Evolutionary conservation across 1,140 invertebrate species (phyloP), one percentile per base, ranked within the genome.

Genomic region (Hydropsyche tenuis): DNA sequence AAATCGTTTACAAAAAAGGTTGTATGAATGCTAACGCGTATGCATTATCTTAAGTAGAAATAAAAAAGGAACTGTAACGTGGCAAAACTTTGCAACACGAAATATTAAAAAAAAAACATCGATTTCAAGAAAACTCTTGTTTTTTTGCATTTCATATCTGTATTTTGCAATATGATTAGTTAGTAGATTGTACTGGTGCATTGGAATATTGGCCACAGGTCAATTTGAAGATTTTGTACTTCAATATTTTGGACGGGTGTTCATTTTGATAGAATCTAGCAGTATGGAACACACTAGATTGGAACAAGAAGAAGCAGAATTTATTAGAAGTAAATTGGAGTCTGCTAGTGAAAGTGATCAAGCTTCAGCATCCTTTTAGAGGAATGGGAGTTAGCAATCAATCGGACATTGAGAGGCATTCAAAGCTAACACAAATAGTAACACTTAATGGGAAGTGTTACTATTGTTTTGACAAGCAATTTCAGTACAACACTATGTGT

Each of bases 171-270:
- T 45, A 85, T 95, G 80, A 88, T 96, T 92, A 94, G 0, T 84
- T 96, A 16, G 89, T 95, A 0, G 94, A 98, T 80, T 96, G 91
- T 72, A 96, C 95, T 1, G 86, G 87, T 42, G 91, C 93, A 0
- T 84, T 87, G 22, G 86, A 89, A 6, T 78, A 88, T 75, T 87
- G 89, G 79, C 81, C 86, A 95, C 94, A 0, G 92, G 92, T 0
- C 88, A 91, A 73, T 92, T 97, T 79, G 95, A 97, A 85, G 93
- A 94, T 79, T 96, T 97, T 81, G 88, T 96, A 3, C 78, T 96
- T 7, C 91, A 96, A 79, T 94, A 96, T 79, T 82, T 97, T 62
- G 94, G 96, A 76, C 90, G 89, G 53, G 82, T 93, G 66, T 93
- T 94, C 78, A 80, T 83, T 0, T 85, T 94, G 4, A 90, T 95